Evolutionary conservation across 2,888 invertebrate species (phyloP).

Genomic region (Oscheius sp.): DNA sequence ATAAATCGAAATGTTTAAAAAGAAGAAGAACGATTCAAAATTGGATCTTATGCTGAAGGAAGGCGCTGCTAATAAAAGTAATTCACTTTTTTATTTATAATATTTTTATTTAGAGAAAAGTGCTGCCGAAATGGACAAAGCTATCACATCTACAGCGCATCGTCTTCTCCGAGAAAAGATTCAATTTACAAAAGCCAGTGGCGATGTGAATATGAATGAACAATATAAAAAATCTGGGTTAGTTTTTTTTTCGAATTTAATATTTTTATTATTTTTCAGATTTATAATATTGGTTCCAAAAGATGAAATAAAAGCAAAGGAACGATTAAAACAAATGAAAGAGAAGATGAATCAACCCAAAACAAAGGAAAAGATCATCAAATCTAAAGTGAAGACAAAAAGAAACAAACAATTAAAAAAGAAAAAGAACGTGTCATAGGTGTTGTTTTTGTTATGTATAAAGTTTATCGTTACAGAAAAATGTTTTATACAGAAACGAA

Average conservation of each 20-base stretch:
- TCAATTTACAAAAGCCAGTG: conserved; percentile 22
- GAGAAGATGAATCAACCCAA: not conserved
- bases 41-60: conserved; percentile 51
- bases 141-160: conserved; percentile 32
- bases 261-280: not conserved
- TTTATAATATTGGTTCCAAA: not conserved
- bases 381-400: not conserved
- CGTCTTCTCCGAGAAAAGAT: conserved; percentile 30
- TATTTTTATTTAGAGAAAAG: conserved; percentile 1
- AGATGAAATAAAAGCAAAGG: not conserved
- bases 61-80: conserved; percentile 40
- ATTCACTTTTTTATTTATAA: not conserved
- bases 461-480: too few relatives aligned
- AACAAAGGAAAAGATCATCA: not conserved
- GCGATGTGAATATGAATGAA: conserved; percentile 5
- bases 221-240: conserved; percentile 33
- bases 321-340: not conserved
- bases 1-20: conserved; percentile 10
- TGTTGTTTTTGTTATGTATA: too few relatives aligned
- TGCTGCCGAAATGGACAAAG: conserved; percentile 27
- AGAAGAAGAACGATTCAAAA: conserved; percentile 21
- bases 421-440: too few relatives aligned
- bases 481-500: too few relatives aligned
- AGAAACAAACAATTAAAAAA: too few relatives aligned
- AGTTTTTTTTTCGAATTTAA: not conserved